phyloP scores from a whole-genome alignment of 2,888 invertebrate genomes.

The Aspidapion aeneum region DNA sequence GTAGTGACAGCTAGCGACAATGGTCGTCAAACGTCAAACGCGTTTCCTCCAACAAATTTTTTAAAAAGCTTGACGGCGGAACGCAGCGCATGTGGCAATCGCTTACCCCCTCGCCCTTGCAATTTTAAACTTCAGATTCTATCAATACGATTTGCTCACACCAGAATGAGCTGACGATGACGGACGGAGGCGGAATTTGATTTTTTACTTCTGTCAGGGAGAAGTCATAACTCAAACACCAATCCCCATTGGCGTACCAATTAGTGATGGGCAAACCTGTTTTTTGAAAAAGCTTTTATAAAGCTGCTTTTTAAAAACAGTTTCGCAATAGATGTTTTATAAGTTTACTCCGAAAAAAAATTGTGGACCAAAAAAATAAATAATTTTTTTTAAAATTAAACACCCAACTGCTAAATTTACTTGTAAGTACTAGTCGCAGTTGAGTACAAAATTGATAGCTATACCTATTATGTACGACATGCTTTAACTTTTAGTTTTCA shows the following conservation, averaged over 20 bases:
- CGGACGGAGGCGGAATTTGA: slow-evolving; percentile 46
- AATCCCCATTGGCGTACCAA: not conserved
- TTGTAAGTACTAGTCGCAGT: no score
- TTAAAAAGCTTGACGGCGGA: slow-evolving; percentile 35
- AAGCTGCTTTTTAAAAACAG: no score
- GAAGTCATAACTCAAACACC: not conserved
- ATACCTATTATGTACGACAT: no score
- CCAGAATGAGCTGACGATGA: slow-evolving; percentile 45
- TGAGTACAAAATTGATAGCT: no score
- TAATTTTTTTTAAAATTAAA: no score
- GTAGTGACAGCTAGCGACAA: slow-evolving; percentile 45
- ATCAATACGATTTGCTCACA: slow-evolving; percentile 49
- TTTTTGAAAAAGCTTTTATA: no score
- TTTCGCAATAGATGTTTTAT: no score
- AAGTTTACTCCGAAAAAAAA: no score
- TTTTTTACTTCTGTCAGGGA: slow-evolving; percentile 29
- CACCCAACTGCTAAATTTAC: no score
- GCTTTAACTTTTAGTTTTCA: no score
- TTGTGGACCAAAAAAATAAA: no score
- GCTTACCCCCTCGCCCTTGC: slow-evolving; percentile 37
- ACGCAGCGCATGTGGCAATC: slow-evolving; percentile 24
- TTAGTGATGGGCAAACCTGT: no score
- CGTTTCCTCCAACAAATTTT: slow-evolving; percentile 46
- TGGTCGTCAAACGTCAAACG: slow-evolving; percentile 40
- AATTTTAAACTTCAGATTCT: slow-evolving; percentile 48